Base-by-base conservation (phyloP, 2,113 vertebrate species). In the Hyperopisus bebe region DNA sequence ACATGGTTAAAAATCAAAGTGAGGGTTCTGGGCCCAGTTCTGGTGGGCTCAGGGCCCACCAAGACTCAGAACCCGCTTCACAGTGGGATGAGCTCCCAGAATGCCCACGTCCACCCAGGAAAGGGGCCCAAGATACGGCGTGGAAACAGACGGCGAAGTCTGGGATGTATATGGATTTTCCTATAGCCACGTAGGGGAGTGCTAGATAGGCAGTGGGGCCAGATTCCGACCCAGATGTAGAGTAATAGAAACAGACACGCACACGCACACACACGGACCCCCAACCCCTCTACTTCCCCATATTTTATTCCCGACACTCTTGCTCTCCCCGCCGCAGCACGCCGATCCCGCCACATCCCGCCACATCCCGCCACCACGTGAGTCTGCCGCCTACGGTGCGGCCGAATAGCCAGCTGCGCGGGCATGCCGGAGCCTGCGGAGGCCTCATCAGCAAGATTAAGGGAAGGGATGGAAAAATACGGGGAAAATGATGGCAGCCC, bases 381-480 rank as follows among this genome's bases (percentile, higher is more conserved):
- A 97, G 97, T 96, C 97, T 98, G 97, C 96, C 97, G 95, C 98
- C 98, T 98, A 98, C 97, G 97, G 98, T 95, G 97, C 96, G 93
- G 96, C 95, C 97, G 99, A 99, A 99, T 99, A 98, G 97, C 97
- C 97, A 98, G 98, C 97, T 97, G 96, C 94, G 95, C 97, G 97
- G 98, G 97, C 98, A 98, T 99, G 98, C 97, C 97, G 97, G 96
- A 96, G 97, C 97, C 97, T 97, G 98, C 98, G 97, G 98, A 98
- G 98, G 98, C 97, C 98, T 98, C 97, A 98, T 99, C 98, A 99
- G 97, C 97, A 96, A 98, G 98, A 99, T 99, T 99, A 98, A 98
- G 99, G 98, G 97, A 96, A 96, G 96, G 96, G 96, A 98, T 97
- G 51, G 86, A 97, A 97, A 97, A 97, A 97, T 97, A 51, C 11